Evolutionary conservation across 2,113 vertebrate species (phyloP).

Genomic region (Syrmaticus mikado): DNA sequence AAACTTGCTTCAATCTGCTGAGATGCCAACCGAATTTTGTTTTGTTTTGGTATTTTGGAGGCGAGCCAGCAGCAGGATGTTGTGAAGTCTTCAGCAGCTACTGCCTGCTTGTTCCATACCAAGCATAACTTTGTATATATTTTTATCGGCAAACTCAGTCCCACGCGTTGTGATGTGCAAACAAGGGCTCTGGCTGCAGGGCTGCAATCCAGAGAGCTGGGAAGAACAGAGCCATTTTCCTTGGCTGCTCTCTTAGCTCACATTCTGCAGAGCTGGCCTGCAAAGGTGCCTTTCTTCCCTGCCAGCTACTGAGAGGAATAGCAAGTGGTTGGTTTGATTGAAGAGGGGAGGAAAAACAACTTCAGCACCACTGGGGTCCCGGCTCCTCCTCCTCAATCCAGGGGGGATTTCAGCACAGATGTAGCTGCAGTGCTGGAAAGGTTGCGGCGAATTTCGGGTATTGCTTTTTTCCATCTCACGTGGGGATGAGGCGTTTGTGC

Average conservation of each 20-base stretch:
- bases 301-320: not conserved
- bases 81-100: constrained; percentile 49
- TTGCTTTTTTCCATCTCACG: not conserved
- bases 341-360: not conserved
- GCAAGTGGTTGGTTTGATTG: not conserved
- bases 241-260: not conserved
- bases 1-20: constrained; percentile 53
- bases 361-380: fast-evolving
- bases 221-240: not conserved
- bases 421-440: not conserved
- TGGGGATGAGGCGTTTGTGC: not conserved
- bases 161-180: constrained; percentile 35
- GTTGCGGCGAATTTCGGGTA: not conserved
- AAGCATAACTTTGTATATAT: constrained; percentile 66
- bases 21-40: constrained; percentile 46
- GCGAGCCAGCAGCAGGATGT: constrained; percentile 23
- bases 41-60: constrained; percentile 47
- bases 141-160: constrained; percentile 68
- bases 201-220: not conserved
- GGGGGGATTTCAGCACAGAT: fast-evolving
- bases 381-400: fast-evolving
- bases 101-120: constrained; percentile 65
- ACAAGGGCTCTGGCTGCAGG: not conserved
- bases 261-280: not conserved
- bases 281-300: not conserved